Base-by-base conservation (phyloP, 2,797 vertebrate genomes). In the Hydrocynus forskahlii region DNA sequence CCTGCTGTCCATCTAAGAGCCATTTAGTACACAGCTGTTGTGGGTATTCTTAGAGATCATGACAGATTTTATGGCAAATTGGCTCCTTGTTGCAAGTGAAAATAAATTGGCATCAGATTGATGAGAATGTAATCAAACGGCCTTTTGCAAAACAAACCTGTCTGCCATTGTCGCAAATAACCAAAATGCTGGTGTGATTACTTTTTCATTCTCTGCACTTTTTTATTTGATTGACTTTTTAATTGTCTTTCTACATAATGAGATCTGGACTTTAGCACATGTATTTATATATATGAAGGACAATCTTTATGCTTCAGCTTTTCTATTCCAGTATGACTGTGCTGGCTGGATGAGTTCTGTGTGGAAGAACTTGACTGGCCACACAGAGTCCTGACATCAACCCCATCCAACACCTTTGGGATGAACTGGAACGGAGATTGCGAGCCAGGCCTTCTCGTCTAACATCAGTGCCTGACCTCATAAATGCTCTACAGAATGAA, bases 1-100 rank as follows among this genome's bases (percentile, higher is more conserved):
- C 81, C 79, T 86, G 83, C 69, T 84, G 72, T 81, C 78, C 80
- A 75, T 83, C 57, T 78, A 81, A 81, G 70, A 81, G 62, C 40
- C 69, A 83, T 83, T 86, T 70, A 73, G 70, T 73, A 78, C 76
- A 82, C 82, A 86, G 82, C 82, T 88, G 81, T 83, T 78, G 68
- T 57, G 78, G 68, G 76, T 71, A 70, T 85, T 83, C 80, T 77
- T 78, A 78, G 59, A 83, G 85, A 87, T 83, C 48, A 77, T 75
- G 77, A 81, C 80, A 70, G 76, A 85, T 81, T 83, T 84, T 63
- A 81, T 74, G 68, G 78, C 60, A 75, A 84, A 87, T 83, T 80
- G 75, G 80, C 77, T 81, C 77, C 69, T 52, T 48, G 81, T 82
- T 64, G 78, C 66, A 70, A 48, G 48, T 77, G 79, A 52, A 79